phyloP scores from a whole-genome alignment of 2,888 invertebrate genomes.

The Cheilosia vernalis region DNA sequence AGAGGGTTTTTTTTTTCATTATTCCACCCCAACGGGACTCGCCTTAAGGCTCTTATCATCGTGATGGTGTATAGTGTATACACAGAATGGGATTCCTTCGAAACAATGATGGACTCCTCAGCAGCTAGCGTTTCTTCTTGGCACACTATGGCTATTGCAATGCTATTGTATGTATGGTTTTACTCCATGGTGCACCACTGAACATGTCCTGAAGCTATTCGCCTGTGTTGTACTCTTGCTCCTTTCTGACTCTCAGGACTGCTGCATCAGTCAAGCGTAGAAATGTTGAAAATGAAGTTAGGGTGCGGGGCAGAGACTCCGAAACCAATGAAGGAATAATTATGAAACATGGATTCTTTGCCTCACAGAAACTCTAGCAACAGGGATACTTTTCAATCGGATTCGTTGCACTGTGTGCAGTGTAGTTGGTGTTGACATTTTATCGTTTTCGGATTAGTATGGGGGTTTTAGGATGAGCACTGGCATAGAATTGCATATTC shows the following conservation, averaged over 20 bases:
- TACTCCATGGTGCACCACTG: constrained; percentile 54
- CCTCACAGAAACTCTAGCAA: constrained; percentile 45
- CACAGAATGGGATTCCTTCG: constrained; percentile 66
- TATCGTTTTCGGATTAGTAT: no score
- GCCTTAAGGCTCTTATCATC: constrained; percentile 69
- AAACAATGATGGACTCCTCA: constrained; percentile 66
- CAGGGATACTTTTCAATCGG: constrained; percentile 51
- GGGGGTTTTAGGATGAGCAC: no score
- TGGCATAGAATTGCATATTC: no score
- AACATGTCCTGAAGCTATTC: constrained; percentile 58
- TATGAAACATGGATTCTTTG: constrained; percentile 65
- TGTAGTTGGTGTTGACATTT: constrained; percentile 37
- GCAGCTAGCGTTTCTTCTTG: constrained; percentile 42
- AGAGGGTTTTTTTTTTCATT: constrained; percentile 57
- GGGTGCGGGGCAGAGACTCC: constrained; percentile 14
- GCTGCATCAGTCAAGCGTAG: constrained; percentile 32
- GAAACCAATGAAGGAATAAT: constrained; percentile 54
- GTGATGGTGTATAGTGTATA: constrained; percentile 46
- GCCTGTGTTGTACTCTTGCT: constrained; percentile 39
- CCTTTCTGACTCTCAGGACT: constrained; percentile 47
- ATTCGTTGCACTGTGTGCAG: constrained; percentile 23
- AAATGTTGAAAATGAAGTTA: constrained; percentile 26
- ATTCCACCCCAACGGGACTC: constrained; percentile 69
- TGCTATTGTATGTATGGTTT: constrained; percentile 58
- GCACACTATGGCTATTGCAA: constrained; percentile 50